Percentiles rank a stretch among this genome's conserved stretches.
phyloP scores from a whole-genome alignment of 2,888 invertebrate genomes.

The Acholoe squamosa region DNA sequence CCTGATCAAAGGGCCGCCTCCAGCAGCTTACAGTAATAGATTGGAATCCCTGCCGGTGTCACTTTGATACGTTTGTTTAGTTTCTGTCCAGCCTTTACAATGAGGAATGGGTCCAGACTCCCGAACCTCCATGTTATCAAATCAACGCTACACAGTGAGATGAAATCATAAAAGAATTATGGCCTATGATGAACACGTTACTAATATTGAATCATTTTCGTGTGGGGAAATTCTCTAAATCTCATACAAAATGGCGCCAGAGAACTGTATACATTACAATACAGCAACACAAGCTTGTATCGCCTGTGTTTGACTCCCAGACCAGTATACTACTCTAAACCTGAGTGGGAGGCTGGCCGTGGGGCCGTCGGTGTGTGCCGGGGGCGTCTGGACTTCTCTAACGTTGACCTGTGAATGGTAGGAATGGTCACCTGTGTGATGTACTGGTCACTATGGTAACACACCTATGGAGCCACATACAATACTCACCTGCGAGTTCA shows the following conservation, averaged over 20 bases:
- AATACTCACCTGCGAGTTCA: constrained; percentile 21
- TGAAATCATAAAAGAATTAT: too few species aligned
- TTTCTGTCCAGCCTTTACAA: too few species aligned
- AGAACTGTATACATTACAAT: too few species aligned
- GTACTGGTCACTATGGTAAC: not conserved
- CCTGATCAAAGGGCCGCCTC: not conserved
- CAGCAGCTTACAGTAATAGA: not conserved
- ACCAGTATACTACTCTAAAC: not conserved
- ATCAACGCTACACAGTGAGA: too few species aligned
- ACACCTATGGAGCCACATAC: not conserved
- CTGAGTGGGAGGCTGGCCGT: not conserved
- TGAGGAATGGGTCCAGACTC: too few species aligned
- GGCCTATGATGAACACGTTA: too few species aligned
- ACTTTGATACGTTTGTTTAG: not conserved
- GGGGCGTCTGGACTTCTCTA: not conserved
- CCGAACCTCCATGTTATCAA: too few species aligned
- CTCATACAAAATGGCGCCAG: too few species aligned
- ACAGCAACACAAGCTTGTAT: too few species aligned
- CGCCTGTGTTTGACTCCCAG: not conserved
- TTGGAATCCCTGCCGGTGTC: not conserved
- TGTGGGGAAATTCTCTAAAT: too few species aligned
- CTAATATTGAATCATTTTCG: too few species aligned
- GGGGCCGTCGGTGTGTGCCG: not conserved
- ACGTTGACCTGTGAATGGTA: not conserved
- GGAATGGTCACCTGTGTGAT: not conserved